These are phyloP conservation scores for Amphipyra berbera DNA, from an alignment of 2,888 invertebrate species.

Conservation along the genomic window DNA sequence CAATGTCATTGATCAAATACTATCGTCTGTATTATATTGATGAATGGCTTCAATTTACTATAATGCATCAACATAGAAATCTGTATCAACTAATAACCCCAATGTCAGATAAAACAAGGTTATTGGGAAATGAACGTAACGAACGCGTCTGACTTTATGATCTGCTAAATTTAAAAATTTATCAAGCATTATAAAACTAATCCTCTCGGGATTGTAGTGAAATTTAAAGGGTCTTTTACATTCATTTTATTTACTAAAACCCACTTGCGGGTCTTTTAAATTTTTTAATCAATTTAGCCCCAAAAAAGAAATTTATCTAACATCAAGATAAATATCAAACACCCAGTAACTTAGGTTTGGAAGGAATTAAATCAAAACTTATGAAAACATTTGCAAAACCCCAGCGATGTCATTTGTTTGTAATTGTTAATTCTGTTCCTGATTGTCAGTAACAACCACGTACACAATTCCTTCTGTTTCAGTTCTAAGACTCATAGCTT, in stretches of 20 bases:
- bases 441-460: conserved; percentile 6
- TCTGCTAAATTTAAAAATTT: no score
- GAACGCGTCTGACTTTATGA: no score
- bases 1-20: conserved; percentile 44
- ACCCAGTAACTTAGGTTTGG: not conserved
- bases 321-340: not conserved
- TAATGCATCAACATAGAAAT: conserved; percentile 1
- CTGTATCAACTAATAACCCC: conserved; percentile 1
- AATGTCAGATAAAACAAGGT: not conserved
- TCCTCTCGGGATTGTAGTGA: no score
- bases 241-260: no score
- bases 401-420: conserved; percentile 2
- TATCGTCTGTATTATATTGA: conserved; percentile 19
- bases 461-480: conserved; percentile 5
- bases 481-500: conserved; percentile 12
- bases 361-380: conserved; percentile 12
- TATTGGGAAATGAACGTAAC: no score
- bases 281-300: no score
- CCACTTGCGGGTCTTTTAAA: no score
- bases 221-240: no score
- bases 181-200: no score
- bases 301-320: no score
- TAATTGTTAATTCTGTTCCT: conserved; percentile 12
- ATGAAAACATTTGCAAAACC: not conserved
- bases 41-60: conserved; percentile 23